A percentile compares a stretch with the other conserved stretches of the same genome.
phyloP scores from a whole-genome alignment of 2,888 invertebrate species.

The Calameuta pallipes region DNA sequence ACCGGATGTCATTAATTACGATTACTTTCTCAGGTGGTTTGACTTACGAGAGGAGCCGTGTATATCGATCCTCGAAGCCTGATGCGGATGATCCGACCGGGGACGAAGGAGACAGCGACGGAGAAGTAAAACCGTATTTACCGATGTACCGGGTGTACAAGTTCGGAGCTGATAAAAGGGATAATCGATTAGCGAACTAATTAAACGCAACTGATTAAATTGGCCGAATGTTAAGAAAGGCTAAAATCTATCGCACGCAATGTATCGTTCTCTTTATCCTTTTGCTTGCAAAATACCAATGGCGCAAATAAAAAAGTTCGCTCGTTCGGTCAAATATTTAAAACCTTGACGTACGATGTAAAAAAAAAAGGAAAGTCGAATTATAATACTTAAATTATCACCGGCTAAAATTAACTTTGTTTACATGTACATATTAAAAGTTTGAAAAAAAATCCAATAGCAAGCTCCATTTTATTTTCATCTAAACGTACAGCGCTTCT shows the following conservation, averaged over 20 bases:
- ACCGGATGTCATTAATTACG: background rate
- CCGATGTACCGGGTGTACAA: slow-evolving; percentile 57
- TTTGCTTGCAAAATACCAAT: too few species aligned
- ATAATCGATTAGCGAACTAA: background rate
- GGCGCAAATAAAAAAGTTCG: too few species aligned
- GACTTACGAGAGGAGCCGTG: slow-evolving; percentile 49
- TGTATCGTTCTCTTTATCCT: too few species aligned
- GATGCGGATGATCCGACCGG: slow-evolving; percentile 56
- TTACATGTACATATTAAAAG: background rate
- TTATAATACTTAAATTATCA: background rate
- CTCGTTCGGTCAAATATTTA: too few species aligned
- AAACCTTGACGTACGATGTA: too few species aligned
- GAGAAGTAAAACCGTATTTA: slow-evolving; percentile 45
- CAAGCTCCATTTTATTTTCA: background rate
- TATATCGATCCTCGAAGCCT: slow-evolving; percentile 58
- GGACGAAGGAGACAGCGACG: slow-evolving; percentile 51
- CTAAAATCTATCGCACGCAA: too few species aligned
- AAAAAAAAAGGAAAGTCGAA: background rate
- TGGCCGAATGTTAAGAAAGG: too few species aligned
- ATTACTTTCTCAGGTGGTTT: slow-evolving; percentile 32
- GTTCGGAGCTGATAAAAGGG: slow-evolving; percentile 26
- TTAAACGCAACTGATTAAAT: background rate
- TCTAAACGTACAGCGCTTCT: background rate
- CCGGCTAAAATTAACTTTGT: background rate
- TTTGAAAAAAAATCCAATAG: background rate